Base-by-base conservation (phyloP, 2,888 invertebrate genomes). In the Oligia strigilis region DNA sequence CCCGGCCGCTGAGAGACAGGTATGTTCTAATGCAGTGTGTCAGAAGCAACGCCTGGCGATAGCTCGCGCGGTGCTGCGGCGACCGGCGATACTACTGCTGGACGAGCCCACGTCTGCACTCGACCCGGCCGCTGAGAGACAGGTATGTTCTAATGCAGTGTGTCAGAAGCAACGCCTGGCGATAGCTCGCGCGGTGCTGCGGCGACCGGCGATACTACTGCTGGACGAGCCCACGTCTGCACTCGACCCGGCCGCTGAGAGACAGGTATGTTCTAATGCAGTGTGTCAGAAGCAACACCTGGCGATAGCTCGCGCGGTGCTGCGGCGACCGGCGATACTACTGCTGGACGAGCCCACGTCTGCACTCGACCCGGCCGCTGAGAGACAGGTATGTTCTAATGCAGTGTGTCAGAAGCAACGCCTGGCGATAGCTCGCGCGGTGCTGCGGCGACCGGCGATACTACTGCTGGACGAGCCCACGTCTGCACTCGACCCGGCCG, bases 41-140 rank as follows among this genome's bases (percentile, higher is more conserved):
- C 98, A 99, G 95, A 98, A 98, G 93, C 99, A 99, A 92, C 97
- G 98, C 75, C 98, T 99, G 75, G 98, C 98, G 40, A 98, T 99
- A 80, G 99, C 99, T 0, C 96, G 99, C 74, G 98, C 99, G 0
- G 93, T 99, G 69, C 97, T 99, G 13, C 95, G 98, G 60, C 96
- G 98, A 83, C 99, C 99, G 0, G 97, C 97, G 69, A 97, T 99
- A 64, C 95, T 98, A 74, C 94, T 98, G 76, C 95, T 98, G 84
- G 99, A 99, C 92, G 99, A 99, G 93, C 99, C 98, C 0, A 99
- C 99, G 0, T 98, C 98, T 0, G 99, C 99, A 0, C 94, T 99
- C 78, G 99, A 99, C 95, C 98, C 98, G 4, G 98, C 98, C 78
- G 98, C 98, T 60, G 99, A 99, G 94, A 97, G 97, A 62, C 98